Percentiles rank a stretch among this genome's conserved stretches.
phyloP scores from a whole-genome alignment of 2,888 invertebrate species.

The Erebia aethiops region DNA sequence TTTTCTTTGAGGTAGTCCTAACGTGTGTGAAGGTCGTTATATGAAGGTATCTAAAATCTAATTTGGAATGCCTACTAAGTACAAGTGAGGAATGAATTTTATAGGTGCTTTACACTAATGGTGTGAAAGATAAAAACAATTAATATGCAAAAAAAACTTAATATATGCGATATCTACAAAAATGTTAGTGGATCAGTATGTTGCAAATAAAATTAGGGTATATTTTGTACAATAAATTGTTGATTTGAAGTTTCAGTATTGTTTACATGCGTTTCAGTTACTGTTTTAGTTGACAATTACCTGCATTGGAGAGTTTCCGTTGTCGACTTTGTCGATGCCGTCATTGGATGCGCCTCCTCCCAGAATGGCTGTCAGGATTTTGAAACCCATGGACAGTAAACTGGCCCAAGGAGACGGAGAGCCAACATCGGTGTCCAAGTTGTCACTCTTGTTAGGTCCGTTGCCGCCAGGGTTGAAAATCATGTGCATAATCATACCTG shows the following conservation, averaged over 20 bases:
- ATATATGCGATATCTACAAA: constrained; percentile 63
- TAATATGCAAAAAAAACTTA: constrained; percentile 12
- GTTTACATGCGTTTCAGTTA: constrained; percentile 35
- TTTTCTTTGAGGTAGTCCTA: constrained; percentile 64
- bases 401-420: constrained; percentile 94
- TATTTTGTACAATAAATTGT: constrained; percentile 40
- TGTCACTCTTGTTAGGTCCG: constrained; percentile 93
- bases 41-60: constrained; percentile 63
- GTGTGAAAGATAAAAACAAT: constrained; percentile 48
- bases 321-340: constrained; percentile 95
- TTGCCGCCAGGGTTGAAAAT: constrained; percentile 87
- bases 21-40: constrained; percentile 62
- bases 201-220: constrained; percentile 31
- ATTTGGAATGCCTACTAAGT: constrained; percentile 56
- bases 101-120: constrained; percentile 70
- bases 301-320: constrained; percentile 94
- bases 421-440: constrained; percentile 85
- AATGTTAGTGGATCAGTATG: constrained; percentile 73
- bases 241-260: constrained; percentile 35
- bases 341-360: constrained; percentile 90
- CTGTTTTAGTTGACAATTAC: constrained; percentile 65
- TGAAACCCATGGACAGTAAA: constrained; percentile 91
- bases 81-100: constrained; percentile 68
- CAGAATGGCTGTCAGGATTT: constrained; percentile 92
- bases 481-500: constrained; percentile 93